Conservation (phyloP, 1,140 invertebrate genomes). For the Meloidogyne exigua region DNA sequence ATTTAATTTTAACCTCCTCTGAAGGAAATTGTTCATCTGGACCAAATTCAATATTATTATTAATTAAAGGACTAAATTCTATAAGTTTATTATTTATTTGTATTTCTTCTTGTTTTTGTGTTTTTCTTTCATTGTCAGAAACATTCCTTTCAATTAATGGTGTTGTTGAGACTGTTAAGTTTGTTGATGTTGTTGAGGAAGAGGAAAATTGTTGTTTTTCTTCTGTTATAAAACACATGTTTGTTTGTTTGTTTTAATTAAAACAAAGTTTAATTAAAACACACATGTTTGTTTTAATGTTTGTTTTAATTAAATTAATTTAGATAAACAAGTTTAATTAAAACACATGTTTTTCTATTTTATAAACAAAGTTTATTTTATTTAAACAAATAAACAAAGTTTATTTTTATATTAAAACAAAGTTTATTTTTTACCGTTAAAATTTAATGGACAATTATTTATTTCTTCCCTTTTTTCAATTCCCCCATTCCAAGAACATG, state of each 20-base stretch:
- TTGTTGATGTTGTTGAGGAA: slow-evolving; percentile 2
- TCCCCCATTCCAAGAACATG: background rate
- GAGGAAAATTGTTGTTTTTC: background rate
- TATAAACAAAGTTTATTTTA: background rate
- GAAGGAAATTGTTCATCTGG: slow-evolving; percentile 11
- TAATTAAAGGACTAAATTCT: background rate
- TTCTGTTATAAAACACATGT: background rate
- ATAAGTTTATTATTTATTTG: background rate
- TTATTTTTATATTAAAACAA: background rate
- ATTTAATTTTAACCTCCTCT: background rate
- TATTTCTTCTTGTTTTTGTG: background rate
- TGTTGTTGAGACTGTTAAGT: background rate
- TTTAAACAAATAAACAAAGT: background rate
- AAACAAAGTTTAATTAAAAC: too few relatives aligned
- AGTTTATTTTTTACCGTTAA: background rate
- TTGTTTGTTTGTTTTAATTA: too few relatives aligned
- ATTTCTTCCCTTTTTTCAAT: background rate
- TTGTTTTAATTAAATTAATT: background rate
- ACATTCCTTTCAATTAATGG: background rate
- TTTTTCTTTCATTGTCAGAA: background rate
- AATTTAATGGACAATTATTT: background rate
- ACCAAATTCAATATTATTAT: background rate
- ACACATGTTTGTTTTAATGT: background rate
- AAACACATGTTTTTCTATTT: background rate
- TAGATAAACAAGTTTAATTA: background rate